Evolutionary conservation across 2,113 vertebrate species (phyloP).

Genomic region (Gopherus evgoodei): DNA sequence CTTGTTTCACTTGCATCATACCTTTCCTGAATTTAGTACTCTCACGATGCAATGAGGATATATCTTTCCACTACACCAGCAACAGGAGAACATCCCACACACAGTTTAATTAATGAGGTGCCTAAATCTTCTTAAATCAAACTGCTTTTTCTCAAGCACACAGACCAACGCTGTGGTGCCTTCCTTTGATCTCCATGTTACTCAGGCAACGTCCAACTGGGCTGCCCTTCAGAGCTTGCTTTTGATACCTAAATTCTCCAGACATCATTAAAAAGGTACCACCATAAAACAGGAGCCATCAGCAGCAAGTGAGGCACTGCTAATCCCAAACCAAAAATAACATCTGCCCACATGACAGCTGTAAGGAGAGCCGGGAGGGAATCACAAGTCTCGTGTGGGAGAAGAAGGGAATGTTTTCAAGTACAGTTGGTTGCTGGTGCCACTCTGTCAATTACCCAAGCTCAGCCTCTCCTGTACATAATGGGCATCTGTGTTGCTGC

Average conservation of each 20-base stretch:
- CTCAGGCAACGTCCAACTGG: neutral
- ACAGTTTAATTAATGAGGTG: neutral
- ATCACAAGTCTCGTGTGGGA: neutral
- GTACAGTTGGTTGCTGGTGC: constrained; percentile 5
- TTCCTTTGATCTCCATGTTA: constrained; percentile 31
- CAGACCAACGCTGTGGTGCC: neutral
- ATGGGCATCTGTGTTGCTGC: neutral
- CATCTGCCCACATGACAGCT: neutral
- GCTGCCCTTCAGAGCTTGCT: neutral
- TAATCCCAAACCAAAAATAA: neutral
- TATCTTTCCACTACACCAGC: neutral
- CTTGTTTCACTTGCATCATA: neutral
- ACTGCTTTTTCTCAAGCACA: constrained; percentile 1
- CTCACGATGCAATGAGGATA: neutral
- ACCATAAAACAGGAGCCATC: constrained; percentile 8
- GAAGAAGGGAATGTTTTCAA: constrained; percentile 38
- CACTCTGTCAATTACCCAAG: constrained; percentile 27
- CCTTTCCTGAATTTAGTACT: neutral
- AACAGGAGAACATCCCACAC: neutral
- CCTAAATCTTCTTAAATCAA: neutral
- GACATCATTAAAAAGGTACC: neutral
- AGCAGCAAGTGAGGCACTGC: neutral
- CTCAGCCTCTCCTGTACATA: neutral
- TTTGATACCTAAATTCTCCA: neutral
- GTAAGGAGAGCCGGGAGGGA: constrained; percentile 17